Evolutionary conservation across 1,140 invertebrate genomes (phyloP).

Genomic region (Coelopa frigida): DNA sequence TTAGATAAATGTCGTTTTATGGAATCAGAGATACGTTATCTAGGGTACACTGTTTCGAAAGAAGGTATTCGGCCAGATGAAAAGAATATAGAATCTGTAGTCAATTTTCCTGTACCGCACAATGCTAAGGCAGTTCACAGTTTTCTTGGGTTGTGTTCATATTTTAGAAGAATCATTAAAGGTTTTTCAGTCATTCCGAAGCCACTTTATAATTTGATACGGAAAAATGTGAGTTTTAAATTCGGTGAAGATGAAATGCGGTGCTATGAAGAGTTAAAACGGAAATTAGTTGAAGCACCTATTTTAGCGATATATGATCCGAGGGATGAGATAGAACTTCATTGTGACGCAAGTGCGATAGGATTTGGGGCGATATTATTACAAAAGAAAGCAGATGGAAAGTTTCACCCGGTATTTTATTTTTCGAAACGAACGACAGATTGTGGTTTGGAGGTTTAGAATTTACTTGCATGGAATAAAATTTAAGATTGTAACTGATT

Average conservation of each 20-base stretch:
- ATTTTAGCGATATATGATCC: too few species aligned
- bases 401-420: too few species aligned
- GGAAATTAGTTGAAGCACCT: neutral
- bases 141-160: slow-evolving; percentile 6
- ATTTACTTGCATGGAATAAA: too few species aligned
- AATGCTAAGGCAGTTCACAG: neutral
- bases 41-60: slow-evolving; percentile 30
- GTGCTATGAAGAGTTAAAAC: slow-evolving; percentile 1
- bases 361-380: too few species aligned
- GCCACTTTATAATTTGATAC: slow-evolving; percentile 1
- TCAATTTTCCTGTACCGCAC: slow-evolving; percentile 7
- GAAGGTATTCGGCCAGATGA: slow-evolving; percentile 19
- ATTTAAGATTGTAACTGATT: too few species aligned
- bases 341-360: too few species aligned
- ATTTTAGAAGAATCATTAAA: slow-evolving; percentile 10
- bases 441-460: too few species aligned
- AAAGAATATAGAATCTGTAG: neutral
- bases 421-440: too few species aligned
- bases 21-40: slow-evolving; percentile 25
- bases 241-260: neutral
- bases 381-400: too few species aligned
- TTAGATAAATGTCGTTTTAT: slow-evolving; percentile 41
- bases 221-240: slow-evolving; percentile 4
- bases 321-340: too few species aligned
- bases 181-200: slow-evolving; percentile 6